Conservation (phyloP, 2,888 invertebrate species). For the Brachyptera risi region DNA sequence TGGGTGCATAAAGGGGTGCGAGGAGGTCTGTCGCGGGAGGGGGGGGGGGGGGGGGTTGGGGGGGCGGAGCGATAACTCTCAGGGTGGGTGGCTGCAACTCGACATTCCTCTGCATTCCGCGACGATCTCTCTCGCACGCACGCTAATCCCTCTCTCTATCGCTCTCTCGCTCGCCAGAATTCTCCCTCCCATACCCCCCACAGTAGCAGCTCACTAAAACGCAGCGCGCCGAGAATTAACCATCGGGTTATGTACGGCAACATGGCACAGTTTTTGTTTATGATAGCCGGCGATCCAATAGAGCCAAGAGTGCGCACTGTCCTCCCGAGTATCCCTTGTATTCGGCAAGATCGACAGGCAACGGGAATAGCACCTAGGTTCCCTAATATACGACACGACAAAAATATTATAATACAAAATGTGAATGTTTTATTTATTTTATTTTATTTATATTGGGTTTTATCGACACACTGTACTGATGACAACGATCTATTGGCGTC, state of each 20-base stretch:
- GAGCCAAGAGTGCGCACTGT: too few species aligned
- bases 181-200: slow-evolving; percentile 26
- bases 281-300: slow-evolving; percentile 34
- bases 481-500: too few species aligned
- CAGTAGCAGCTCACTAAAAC: too few species aligned
- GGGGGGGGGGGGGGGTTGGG: not conserved
- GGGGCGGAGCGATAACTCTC: slow-evolving; percentile 20
- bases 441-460: too few species aligned
- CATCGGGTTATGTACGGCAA: slow-evolving; percentile 31
- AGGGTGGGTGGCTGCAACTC: slow-evolving; percentile 28
- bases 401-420: too few species aligned
- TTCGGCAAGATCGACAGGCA: too few species aligned
- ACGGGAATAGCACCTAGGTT: too few species aligned
- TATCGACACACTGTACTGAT: too few species aligned
- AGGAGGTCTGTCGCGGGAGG: not conserved
- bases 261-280: slow-evolving; percentile 36
- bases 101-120: slow-evolving; percentile 28
- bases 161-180: slow-evolving; percentile 12
- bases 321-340: too few species aligned
- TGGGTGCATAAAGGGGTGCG: not conserved
- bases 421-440: too few species aligned
- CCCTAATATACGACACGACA: too few species aligned
- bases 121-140: slow-evolving; percentile 17
- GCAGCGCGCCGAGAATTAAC: slow-evolving; percentile 19
- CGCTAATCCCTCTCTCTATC: slow-evolving; percentile 18